Evolutionary conservation across 2,888 invertebrate genomes (phyloP), one percentile per base, ranked within the genome.

Genomic region (Nebria salina): DNA sequence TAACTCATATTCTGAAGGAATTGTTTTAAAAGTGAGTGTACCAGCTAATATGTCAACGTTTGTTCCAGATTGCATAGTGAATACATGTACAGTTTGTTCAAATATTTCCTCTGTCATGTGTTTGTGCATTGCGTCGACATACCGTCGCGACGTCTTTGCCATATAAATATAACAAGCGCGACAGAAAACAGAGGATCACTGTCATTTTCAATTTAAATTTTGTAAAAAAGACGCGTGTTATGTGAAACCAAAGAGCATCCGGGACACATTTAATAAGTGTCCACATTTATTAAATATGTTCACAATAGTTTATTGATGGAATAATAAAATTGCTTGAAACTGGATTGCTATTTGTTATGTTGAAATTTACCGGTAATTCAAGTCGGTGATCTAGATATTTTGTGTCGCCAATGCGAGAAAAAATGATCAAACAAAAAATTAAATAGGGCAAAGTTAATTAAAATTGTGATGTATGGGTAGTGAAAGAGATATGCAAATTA

Each of bases 401-500:
- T 43, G 43, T 43, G 43, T 9, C 43, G 0, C 6, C 43, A 43
- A 9, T 43, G 9, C 43, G 43, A 43, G 43, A 20, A 43, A 43
- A 43, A 43, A 9, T 43, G 43, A 43, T 43, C 6, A 79, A 79
- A 79, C 65, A 74, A 66, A 20, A 20, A 20, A 20, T 20, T 20
- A 79, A 75, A 66, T 74, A 74, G 43, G 79, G 68, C 68, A 73
- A 79, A 79, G 74, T 79, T 75, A 79, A 79, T 79, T 79, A 79
- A 79, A 79, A 79, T 79, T 74, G 79, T 79, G 79, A 79, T 74
- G 74, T 79, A 79, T 79, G 79, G 66, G 74, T 79, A 65, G 74
- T 79, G 79, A 79, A 79, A 79, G 66, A 79, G 79, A 79, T 79
- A 79, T 79, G 79, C 79, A 79, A 79, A 79, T 79, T 42, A 66